Evolutionary conservation across 2,797 vertebrate species (phyloP).

Genomic region (Aythya fuligula): DNA sequence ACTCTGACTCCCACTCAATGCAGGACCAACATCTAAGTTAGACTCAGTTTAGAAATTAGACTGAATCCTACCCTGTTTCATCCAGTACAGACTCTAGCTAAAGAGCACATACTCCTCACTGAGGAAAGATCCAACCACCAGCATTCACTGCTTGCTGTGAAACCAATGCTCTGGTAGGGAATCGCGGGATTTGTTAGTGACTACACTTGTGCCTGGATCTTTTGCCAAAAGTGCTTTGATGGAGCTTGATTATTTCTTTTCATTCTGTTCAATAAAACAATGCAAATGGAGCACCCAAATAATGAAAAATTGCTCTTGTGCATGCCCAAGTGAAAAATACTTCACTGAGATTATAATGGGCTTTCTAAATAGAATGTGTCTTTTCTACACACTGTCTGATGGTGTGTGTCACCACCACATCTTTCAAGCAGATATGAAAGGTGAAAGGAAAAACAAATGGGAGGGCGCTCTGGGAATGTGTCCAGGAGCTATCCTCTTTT

Average conservation of each 20-base stretch:
- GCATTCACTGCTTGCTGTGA: neutral
- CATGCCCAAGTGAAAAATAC: neutral
- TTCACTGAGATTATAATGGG: neutral
- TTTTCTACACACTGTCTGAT: neutral
- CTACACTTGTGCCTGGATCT: neutral
- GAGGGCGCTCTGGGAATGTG: neutral
- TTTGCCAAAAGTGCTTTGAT: neutral
- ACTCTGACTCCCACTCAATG: neutral
- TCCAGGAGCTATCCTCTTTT: neutral
- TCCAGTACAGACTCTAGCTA: neutral
- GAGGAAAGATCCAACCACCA: neutral
- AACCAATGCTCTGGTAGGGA: neutral
- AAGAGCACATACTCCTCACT: neutral
- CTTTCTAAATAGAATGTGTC: neutral
- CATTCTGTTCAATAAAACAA: slow-evolving; percentile 3
- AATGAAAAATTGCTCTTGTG: neutral
- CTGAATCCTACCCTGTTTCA: neutral
- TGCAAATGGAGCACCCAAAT: neutral
- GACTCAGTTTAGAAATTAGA: neutral
- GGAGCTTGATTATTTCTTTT: neutral
- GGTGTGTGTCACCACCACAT: neutral
- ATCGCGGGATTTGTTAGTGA: neutral
- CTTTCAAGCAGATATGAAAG: neutral
- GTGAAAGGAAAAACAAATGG: neutral
- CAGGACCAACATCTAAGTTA: neutral